phyloP scores from a whole-genome alignment of 2,797 vertebrate species.

The Emydoidea blandingii region DNA sequence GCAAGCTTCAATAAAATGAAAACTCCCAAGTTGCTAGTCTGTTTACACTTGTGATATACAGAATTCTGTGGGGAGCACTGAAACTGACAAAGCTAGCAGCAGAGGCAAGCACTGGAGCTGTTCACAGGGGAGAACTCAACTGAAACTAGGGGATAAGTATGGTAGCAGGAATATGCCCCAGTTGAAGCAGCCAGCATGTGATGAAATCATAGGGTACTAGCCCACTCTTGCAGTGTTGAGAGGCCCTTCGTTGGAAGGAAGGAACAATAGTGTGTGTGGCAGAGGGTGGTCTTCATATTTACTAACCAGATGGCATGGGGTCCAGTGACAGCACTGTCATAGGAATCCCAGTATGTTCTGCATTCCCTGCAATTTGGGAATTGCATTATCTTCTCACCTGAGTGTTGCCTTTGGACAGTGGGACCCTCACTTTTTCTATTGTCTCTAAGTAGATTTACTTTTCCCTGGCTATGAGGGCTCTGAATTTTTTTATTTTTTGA shows the following conservation, averaged over 20 bases:
- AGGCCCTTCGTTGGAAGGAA: not conserved
- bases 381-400: not conserved
- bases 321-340: not conserved
- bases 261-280: fast-evolving
- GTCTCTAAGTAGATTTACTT: not conserved
- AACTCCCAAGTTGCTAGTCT: not conserved
- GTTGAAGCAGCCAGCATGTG: not conserved
- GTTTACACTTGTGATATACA: not conserved
- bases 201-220: not conserved
- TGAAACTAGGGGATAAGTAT: not conserved
- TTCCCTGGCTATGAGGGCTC: no score
- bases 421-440: not conserved
- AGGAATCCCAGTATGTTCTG: not conserved
- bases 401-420: not conserved
- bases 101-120: fast-evolving
- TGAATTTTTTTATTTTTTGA: not conserved
- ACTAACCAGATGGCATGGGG: not conserved
- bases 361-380: not conserved
- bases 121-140: not conserved
- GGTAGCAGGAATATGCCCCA: fast-evolving
- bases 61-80: not conserved
- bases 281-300: not conserved
- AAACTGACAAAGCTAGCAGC: not conserved
- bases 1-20: not conserved
- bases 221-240: not conserved